Evolutionary conservation across 1,140 invertebrate genomes (phyloP), one percentile per base, ranked within the genome.

Genomic region (Sweltsa coloradensis): DNA sequence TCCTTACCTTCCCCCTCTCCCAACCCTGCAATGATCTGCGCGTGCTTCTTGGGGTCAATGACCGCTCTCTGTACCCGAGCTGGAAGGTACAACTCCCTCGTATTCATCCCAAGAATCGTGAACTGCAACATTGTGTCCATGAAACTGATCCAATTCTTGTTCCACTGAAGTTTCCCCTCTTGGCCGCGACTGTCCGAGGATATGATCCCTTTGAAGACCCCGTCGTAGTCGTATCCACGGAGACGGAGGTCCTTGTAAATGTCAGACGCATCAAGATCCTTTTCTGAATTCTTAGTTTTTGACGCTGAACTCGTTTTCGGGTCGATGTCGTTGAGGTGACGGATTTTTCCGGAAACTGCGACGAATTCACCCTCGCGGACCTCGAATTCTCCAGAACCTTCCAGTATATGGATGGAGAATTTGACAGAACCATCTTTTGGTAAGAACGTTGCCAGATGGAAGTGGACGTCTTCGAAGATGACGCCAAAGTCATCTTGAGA

Each of bases 191-290:
- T 76, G 55, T 89, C 81, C 1, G 80, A 69, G 11, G 70, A 57
- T 1, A 70, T 61, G 49, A 94, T 81, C 23, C 87, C 91, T 53
- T 83, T 78, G 74, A 98, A 99, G 7, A 82, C 69, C 42, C 87
- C 88, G 6, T 70, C 69, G 63, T 98, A 98, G 60, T 97, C 89
- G 61, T 98, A 98, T 5, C 94, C 95, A 49, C 93, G 72, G 0
- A 97, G 70, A 49, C 88, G 68, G 11, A 98, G 68, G 63, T 96
- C 92, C 62, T 96, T 96, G 71, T 99, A 99, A 11, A 96, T 71
- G 58, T 98, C 94, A 18, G 72, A 67, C 9, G 69, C 69, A 4
- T 66, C 72, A n/a, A 97, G 3, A 5, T 44, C 42, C n/a, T 31
- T 14, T 31, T 14, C 1, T 31, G 11, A 13, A 11, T 31, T 31